Evolutionary conservation across 2,797 vertebrate species (phyloP).

Genomic region (Hydrocynus forskahlii): DNA sequence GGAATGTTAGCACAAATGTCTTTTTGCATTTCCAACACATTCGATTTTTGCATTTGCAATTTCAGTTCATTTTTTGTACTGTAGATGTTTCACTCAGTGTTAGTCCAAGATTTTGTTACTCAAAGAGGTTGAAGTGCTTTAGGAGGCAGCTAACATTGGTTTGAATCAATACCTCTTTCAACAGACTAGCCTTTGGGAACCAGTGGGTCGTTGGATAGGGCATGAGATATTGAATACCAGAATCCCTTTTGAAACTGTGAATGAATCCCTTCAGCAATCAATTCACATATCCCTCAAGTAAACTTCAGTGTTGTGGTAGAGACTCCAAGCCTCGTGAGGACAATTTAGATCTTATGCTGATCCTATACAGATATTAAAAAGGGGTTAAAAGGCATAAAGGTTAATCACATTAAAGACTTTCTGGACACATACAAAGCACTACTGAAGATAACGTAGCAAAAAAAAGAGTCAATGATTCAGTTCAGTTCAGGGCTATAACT

Average conservation of each 20-base stretch:
- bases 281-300: slow-evolving; percentile 10
- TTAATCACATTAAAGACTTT: not conserved
- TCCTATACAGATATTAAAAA: not conserved
- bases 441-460: not conserved
- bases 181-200: slow-evolving; percentile 41
- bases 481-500: not conserved
- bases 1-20: too few relatives aligned
- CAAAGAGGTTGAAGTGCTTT: slow-evolving; percentile 34
- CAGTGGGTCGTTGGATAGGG: slow-evolving; percentile 24
- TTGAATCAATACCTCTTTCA: slow-evolving; percentile 47
- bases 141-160: slow-evolving; percentile 35
- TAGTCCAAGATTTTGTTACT: slow-evolving; percentile 18
- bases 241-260: slow-evolving; percentile 8
- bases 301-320: not conserved
- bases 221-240: slow-evolving; percentile 12
- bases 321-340: not conserved
- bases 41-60: not conserved
- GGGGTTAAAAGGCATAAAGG: not conserved
- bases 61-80: not conserved
- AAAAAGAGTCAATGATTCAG: not conserved
- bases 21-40: not conserved
- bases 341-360: not conserved
- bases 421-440: not conserved
- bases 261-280: not conserved
- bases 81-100: slow-evolving; percentile 13